phyloP scores from a whole-genome alignment of 2,113 vertebrate genomes.

The Siniperca knerii region DNA sequence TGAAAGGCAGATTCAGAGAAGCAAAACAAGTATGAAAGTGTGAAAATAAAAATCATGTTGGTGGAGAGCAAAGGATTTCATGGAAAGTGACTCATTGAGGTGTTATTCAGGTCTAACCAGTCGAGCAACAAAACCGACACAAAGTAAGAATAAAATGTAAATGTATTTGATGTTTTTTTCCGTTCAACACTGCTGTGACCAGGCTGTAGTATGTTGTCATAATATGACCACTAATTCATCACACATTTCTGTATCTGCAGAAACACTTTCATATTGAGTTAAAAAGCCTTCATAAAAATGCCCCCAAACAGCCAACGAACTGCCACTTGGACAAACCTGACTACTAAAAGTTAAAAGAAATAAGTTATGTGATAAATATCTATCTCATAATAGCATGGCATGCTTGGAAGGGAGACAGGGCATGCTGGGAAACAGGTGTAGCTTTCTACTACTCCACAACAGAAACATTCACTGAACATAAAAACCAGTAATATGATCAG shows the following conservation, averaged over 20 bases:
- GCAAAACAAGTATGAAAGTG: background rate
- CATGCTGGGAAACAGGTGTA: background rate
- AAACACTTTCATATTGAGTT: background rate
- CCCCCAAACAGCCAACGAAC: background rate
- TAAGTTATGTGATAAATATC: background rate
- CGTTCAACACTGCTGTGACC: no score
- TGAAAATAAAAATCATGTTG: background rate
- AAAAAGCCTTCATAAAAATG: background rate
- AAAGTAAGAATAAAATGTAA: no score
- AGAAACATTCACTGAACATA: background rate
- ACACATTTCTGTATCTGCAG: background rate
- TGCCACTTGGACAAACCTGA: background rate
- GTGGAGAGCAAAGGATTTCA: background rate
- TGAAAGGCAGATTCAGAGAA: background rate
- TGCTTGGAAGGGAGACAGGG: background rate
- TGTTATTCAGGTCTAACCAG: background rate
- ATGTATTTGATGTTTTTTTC: background rate
- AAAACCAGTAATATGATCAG: background rate
- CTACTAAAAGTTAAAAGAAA: background rate
- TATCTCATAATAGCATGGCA: background rate
- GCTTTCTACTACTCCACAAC: background rate
- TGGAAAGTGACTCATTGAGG: background rate
- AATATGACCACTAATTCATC: background rate
- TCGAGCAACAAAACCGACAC: background rate
- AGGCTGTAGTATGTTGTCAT: background rate